Conservation (phyloP, 2,888 invertebrate species). For the Adelognathus sp. region DNA sequence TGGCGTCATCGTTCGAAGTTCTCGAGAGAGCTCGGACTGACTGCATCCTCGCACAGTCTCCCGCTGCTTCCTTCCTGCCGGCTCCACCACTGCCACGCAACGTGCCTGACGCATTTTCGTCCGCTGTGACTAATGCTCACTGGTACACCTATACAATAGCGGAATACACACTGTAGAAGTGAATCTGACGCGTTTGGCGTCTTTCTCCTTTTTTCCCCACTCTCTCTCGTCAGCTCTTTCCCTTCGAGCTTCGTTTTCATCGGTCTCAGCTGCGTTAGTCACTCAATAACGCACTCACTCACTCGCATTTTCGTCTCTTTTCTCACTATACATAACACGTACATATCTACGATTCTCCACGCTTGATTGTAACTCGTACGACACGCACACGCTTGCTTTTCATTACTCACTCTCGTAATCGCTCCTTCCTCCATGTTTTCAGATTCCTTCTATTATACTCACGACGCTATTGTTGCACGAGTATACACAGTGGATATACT, state of each 20-base stretch:
- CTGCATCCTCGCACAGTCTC: slow-evolving; percentile 47
- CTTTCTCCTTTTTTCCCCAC: slow-evolving; percentile 15
- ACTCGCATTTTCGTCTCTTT: slow-evolving; percentile 21
- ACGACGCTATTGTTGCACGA: too few species aligned
- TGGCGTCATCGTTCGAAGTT: slow-evolving; percentile 47
- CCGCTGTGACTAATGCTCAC: slow-evolving; percentile 45
- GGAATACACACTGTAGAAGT: slow-evolving; percentile 1
- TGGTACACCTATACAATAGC: background rate
- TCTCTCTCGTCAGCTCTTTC: slow-evolving; percentile 20
- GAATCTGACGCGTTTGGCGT: slow-evolving; percentile 20
- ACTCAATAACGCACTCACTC: slow-evolving; percentile 29
- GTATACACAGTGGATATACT: too few species aligned
- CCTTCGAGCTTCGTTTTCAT: slow-evolving; percentile 17
- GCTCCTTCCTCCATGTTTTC: slow-evolving; percentile 13
- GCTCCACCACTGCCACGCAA: background rate
- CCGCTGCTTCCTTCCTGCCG: slow-evolving; percentile 52
- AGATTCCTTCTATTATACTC: slow-evolving; percentile 16
- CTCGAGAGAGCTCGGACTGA: background rate
- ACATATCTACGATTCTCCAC: slow-evolving; percentile 5
- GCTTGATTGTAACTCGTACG: slow-evolving; percentile 4
- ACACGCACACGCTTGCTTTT: slow-evolving; percentile 7
- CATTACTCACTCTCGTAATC: slow-evolving; percentile 27
- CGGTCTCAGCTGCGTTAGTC: slow-evolving; percentile 36
- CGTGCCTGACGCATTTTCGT: slow-evolving; percentile 41
- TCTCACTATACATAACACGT: slow-evolving; percentile 3